These are phyloP conservation scores for Poeciliopsis retropinna DNA, from an alignment of 2,113 vertebrate species.

Conservation along the genomic window DNA sequence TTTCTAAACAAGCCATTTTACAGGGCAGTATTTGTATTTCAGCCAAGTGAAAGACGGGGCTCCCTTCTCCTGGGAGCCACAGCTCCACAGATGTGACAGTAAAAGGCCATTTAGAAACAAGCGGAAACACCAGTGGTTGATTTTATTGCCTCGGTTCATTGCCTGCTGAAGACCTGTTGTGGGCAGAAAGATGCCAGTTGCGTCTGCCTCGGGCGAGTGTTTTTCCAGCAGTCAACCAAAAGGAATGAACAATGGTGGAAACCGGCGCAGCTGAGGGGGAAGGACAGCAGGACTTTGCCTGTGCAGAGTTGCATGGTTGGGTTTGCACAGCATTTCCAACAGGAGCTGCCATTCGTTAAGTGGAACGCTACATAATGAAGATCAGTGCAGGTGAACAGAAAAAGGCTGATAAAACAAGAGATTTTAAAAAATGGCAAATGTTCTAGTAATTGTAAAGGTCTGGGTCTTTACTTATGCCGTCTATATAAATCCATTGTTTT, in stretches of 20 bases:
- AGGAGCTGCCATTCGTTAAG: slow-evolving; percentile 10
- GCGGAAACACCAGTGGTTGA: slow-evolving; percentile 28
- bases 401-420: too few species aligned
- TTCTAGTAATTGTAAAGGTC: too few species aligned
- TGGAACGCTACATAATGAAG: not conserved
- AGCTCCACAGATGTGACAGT: slow-evolving; percentile 12
- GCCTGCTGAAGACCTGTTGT: slow-evolving; percentile 58
- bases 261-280: slow-evolving; percentile 32
- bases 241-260: slow-evolving; percentile 50
- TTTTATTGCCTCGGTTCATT: slow-evolving; percentile 43
- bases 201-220: slow-evolving; percentile 43
- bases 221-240: slow-evolving; percentile 57
- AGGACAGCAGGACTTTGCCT: slow-evolving; percentile 25
- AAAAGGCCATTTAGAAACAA: slow-evolving; percentile 41
- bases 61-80: not conserved
- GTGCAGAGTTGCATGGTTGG: slow-evolving; percentile 6
- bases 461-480: too few species aligned
- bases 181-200: slow-evolving; percentile 42
- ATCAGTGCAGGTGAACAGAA: not conserved
- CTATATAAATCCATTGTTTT: too few species aligned
- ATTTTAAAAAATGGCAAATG: too few species aligned
- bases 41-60: not conserved
- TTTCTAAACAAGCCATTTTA: not conserved
- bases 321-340: slow-evolving; percentile 17
- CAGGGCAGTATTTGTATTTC: not conserved